Evolutionary conservation across 2,113 vertebrate genomes (phyloP).

Genomic region (Datnioides undecimradiatus): DNA sequence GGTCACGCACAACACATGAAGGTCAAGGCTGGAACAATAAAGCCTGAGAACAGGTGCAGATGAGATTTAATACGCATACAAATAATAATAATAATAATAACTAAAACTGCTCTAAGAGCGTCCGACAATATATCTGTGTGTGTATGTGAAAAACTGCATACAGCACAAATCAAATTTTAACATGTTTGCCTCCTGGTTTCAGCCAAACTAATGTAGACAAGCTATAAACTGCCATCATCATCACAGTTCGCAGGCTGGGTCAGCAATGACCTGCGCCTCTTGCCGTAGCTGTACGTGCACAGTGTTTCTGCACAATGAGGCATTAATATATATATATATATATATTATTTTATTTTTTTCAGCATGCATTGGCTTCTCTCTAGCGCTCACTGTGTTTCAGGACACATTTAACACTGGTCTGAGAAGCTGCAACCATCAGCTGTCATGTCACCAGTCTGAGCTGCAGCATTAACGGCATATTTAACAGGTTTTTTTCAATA

Average conservation of each 20-base stretch:
- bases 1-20: not conserved
- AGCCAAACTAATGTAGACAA: not conserved
- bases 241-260: not conserved
- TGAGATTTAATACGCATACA: not conserved
- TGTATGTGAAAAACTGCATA: not conserved
- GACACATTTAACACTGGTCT: not conserved
- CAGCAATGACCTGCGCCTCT: not conserved
- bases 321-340: not conserved
- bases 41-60: not conserved
- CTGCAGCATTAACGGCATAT: not conserved
- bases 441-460: not conserved
- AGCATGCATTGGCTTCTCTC: not conserved
- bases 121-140: too few relatives aligned
- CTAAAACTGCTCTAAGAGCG: not conserved
- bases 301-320: not conserved
- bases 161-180: not conserved
- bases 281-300: not conserved
- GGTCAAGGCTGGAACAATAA: slow-evolving; percentile 3
- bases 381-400: not conserved
- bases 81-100: not conserved
- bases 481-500: not conserved
- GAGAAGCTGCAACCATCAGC: not conserved
- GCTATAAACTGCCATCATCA: too few relatives aligned
- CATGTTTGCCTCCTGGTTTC: not conserved
- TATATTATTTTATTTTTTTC: too few relatives aligned